Evolutionary conservation across 2,797 vertebrate species (phyloP).

Genomic region (Rhadinocentrus ornatus): DNA sequence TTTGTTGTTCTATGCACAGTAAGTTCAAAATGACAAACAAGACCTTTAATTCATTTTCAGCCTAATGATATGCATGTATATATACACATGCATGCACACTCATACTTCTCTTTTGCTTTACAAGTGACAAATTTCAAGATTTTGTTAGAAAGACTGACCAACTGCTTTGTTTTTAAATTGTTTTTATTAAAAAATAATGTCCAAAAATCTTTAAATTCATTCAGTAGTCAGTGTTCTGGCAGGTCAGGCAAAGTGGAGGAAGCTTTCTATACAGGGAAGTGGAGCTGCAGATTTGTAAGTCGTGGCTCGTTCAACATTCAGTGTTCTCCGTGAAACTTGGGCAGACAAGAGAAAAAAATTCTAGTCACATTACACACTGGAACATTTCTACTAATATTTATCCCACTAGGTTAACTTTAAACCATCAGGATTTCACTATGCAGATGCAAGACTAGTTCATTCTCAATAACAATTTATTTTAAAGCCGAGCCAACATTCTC

Average conservation of each 20-base stretch:
- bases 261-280: no score
- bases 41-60: background rate
- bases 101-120: no score
- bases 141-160: no score
- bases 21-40: background rate
- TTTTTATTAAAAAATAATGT: background rate
- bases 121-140: no score
- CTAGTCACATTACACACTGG: background rate
- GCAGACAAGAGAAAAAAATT: background rate
- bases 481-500: conserved; percentile 16
- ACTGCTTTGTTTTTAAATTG: no score
- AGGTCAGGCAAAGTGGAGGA: no score
- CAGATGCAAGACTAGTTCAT: conserved; percentile 10
- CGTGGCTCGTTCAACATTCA: no score
- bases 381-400: background rate
- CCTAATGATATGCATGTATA: no score
- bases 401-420: background rate
- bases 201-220: background rate
- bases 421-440: conserved; percentile 1
- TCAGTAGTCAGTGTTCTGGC: background rate
- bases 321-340: no score
- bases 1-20: no score
- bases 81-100: no score
- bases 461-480: conserved; percentile 51
- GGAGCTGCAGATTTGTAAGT: no score